Evolutionary conservation across 2,113 vertebrate genomes (phyloP).

Genomic region (Nothobranchius furzeri): DNA sequence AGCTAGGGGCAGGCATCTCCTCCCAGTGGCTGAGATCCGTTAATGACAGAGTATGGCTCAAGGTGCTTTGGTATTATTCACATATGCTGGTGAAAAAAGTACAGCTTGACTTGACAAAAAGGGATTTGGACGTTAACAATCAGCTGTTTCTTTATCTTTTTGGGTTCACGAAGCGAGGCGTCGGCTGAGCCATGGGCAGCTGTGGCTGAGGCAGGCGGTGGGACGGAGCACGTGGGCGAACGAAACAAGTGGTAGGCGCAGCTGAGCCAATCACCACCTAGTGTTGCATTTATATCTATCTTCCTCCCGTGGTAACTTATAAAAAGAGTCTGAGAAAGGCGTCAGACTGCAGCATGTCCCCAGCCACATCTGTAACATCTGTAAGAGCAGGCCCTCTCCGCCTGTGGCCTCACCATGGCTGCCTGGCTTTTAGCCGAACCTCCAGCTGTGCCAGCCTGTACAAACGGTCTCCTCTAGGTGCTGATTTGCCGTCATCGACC

Average conservation of each 20-base stretch:
- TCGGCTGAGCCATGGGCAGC: constrained; percentile 37
- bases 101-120: constrained; percentile 54
- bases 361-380: constrained; percentile 44
- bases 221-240: constrained; percentile 54
- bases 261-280: constrained; percentile 49
- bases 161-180: constrained; percentile 25
- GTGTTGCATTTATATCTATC: constrained; percentile 36
- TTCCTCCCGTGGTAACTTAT: constrained; percentile 9
- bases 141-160: constrained; percentile 18
- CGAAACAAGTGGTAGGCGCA: constrained; percentile 30
- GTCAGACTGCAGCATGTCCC: constrained; percentile 59
- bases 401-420: constrained; percentile 62
- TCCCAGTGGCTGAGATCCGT: constrained; percentile 54
- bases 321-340: constrained; percentile 39
- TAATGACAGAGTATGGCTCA: constrained; percentile 61
- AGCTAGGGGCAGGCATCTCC: constrained; percentile 53
- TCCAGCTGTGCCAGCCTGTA: constrained; percentile 68
- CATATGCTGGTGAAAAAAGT: constrained; percentile 62
- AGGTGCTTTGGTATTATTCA: constrained; percentile 70
- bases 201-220: constrained; percentile 38
- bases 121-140: constrained; percentile 53
- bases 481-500: constrained; percentile 51
- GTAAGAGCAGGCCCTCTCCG: constrained; percentile 41
- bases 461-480: constrained; percentile 45
- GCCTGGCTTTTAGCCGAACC: constrained; percentile 58